Percentiles rank a stretch among this genome's conserved stretches.
phyloP scores from a whole-genome alignment of 1,140 invertebrate species.

The Homalodisca vitripennis region DNA sequence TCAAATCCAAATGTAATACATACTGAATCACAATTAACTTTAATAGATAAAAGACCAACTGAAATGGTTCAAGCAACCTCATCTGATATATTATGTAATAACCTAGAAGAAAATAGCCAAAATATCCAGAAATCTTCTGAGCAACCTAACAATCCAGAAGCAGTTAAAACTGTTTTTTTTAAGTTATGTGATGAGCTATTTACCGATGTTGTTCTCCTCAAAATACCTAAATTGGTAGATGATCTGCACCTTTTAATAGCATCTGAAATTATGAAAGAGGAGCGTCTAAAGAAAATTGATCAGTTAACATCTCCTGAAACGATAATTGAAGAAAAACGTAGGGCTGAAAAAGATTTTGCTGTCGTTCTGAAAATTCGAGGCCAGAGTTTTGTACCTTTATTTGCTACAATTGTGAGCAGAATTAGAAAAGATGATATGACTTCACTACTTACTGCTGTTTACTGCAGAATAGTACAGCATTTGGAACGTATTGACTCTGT shows the following conservation, averaged over 20 bases:
- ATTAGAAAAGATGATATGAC: neutral
- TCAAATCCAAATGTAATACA: neutral
- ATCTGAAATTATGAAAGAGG: conserved; percentile 4
- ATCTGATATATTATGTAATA: neutral
- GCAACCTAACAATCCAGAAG: neutral
- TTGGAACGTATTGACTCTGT: neutral
- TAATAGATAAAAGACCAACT: neutral
- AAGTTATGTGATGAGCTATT: neutral
- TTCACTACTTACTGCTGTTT: neutral
- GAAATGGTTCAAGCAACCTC: neutral
- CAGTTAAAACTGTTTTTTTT: neutral
- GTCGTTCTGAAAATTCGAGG: neutral
- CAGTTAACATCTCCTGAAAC: neutral
- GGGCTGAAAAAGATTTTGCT: conserved; percentile 6
- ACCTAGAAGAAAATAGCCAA: neutral
- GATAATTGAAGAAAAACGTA: neutral
- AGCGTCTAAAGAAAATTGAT: conserved; percentile 5
- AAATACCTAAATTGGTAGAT: neutral
- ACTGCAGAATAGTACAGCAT: neutral
- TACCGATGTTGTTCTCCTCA: neutral
- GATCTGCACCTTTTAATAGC: conserved; percentile 1
- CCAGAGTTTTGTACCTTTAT: conserved; percentile 5
- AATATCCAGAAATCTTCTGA: neutral
- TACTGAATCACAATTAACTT: neutral
- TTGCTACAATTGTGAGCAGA: neutral